These are phyloP conservation scores for Pavo muticus DNA, from an alignment of 2,113 vertebrate genomes.

Conservation along the genomic window DNA sequence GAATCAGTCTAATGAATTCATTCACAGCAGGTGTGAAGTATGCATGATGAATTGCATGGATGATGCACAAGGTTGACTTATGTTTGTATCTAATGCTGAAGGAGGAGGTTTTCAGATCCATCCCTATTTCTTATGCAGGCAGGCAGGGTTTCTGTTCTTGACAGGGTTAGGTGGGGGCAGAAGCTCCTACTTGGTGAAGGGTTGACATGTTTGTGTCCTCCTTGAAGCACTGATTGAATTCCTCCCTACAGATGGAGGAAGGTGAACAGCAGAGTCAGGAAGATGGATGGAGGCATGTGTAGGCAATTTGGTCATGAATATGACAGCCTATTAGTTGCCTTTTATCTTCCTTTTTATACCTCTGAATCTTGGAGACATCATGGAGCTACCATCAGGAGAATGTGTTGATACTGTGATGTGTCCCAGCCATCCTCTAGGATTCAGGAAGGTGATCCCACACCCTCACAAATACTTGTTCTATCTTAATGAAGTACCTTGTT, in stretches of 20 bases:
- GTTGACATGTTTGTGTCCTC: neutral
- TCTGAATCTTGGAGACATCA: neutral
- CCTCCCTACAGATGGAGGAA: neutral
- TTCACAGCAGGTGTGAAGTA: neutral
- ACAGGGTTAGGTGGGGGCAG: neutral
- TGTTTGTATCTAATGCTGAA: neutral
- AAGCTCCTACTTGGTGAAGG: neutral
- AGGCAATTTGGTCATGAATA: neutral
- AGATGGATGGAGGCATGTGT: accelerated
- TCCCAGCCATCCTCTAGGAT: neutral
- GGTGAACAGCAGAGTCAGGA: neutral
- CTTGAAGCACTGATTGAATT: neutral
- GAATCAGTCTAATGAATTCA: neutral
- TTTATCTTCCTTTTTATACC: neutral
- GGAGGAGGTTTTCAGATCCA: neutral
- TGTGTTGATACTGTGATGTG: neutral
- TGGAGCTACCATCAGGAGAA: neutral
- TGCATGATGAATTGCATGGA: neutral
- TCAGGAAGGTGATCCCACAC: neutral
- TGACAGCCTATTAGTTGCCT: neutral
- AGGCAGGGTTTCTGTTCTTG: neutral
- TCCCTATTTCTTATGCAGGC: neutral
- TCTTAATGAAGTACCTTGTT: neutral
- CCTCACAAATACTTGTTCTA: neutral
- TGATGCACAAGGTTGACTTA: neutral